phyloP scores from a whole-genome alignment of 2,888 invertebrate genomes.

The Eristalinus sepulchralis region DNA sequence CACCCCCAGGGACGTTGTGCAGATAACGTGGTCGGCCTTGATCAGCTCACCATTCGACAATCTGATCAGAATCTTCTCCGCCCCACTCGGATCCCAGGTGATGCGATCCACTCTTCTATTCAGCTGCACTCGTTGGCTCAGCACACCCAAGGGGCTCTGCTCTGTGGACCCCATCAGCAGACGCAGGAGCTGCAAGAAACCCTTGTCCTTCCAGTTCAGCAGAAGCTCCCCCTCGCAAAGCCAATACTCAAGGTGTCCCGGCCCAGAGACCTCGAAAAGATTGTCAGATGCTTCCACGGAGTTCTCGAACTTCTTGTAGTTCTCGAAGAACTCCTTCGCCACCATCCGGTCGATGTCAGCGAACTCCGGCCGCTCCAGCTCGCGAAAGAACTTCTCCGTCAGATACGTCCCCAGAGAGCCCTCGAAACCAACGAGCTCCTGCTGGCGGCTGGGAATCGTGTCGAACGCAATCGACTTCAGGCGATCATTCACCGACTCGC shows the following conservation, averaged over 20 bases:
- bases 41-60: slow-evolving; percentile 79
- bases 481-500: slow-evolving; percentile 76
- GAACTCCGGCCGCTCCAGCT: slow-evolving; percentile 73
- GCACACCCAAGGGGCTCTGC: slow-evolving; percentile 73
- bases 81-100: slow-evolving; percentile 73
- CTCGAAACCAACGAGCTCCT: slow-evolving; percentile 76
- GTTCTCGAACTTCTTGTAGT: slow-evolving; percentile 82
- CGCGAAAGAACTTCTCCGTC: slow-evolving; percentile 75
- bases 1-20: slow-evolving; percentile 84
- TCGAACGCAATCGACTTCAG: slow-evolving; percentile 79
- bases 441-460: slow-evolving; percentile 77
- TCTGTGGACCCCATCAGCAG: slow-evolving; percentile 82
- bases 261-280: slow-evolving; percentile 86
- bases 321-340: slow-evolving; percentile 83
- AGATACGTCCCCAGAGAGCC: slow-evolving; percentile 78
- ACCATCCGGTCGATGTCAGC: slow-evolving; percentile 78
- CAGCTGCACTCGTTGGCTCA: slow-evolving; percentile 76
- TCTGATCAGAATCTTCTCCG: slow-evolving; percentile 64
- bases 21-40: slow-evolving; percentile 83
- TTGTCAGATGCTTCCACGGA: slow-evolving; percentile 84
- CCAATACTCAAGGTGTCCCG: slow-evolving; percentile 84
- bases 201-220: slow-evolving; percentile 88
- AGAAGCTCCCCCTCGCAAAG: slow-evolving; percentile 86
- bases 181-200: slow-evolving; percentile 86
- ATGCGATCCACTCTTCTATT: slow-evolving; percentile 75